These are phyloP conservation scores for Huso huso DNA, from an alignment of 2,797 vertebrate genomes.

Conservation along the genomic window DNA sequence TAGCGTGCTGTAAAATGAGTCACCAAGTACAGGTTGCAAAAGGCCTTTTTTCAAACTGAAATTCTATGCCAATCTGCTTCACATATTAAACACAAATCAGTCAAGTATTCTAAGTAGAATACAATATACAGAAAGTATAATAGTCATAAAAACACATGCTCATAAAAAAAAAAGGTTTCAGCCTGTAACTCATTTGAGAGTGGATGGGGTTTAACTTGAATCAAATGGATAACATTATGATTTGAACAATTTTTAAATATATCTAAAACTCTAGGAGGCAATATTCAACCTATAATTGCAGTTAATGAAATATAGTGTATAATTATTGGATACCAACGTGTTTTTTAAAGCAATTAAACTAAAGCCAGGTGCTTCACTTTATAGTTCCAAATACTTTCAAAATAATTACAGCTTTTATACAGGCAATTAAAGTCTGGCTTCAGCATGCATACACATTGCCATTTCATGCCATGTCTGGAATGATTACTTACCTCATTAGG, in stretches of 20 bases:
- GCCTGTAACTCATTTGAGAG: neutral
- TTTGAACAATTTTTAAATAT: neutral
- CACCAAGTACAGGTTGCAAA: no score
- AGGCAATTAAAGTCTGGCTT: neutral
- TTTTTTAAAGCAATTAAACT: neutral
- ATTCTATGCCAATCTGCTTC: no score
- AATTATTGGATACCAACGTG: neutral
- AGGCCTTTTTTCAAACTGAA: no score
- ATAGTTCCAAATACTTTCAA: neutral
- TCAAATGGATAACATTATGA: neutral
- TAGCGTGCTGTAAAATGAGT: no score
- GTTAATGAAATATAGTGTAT: neutral
- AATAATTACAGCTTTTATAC: neutral
- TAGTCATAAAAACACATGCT: no score
- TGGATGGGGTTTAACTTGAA: neutral
- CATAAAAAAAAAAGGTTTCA: no score
- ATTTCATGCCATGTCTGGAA: neutral
- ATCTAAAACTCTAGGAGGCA: neutral
- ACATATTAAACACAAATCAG: no score
- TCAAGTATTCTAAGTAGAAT: no score
- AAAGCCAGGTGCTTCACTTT: neutral
- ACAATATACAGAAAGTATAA: no score
- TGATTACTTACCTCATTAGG: no score
- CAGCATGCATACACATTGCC: neutral
- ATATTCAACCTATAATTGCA: neutral